Evolutionary conservation across 2,113 vertebrate genomes (phyloP), one percentile per base, ranked within the genome.

Genomic region (Otolemur garnettii): DNA sequence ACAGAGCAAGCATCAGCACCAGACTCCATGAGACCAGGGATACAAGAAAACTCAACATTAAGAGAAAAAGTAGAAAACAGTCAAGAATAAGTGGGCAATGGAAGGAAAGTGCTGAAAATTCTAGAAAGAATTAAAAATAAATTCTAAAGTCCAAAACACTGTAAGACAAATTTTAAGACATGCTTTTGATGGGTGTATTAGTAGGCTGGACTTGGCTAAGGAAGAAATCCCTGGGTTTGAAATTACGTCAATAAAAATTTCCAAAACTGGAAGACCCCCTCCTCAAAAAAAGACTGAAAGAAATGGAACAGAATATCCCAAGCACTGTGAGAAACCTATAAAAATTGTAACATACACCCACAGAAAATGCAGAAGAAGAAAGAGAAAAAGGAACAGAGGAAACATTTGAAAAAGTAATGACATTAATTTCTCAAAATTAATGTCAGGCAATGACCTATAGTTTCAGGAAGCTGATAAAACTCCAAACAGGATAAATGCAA

Each of bases 271-370:
- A 78, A 50, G 24, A 64, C 24, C 62, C 24, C 24, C 45, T 50
- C 45, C 45, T 50, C 24, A 30, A 50, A 77, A 87, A 30, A 21
- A 45, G 9, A 59, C 10, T 57, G 5, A 24, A 79, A 55, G 30
- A 19, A 42, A 30, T 75, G 15, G 3, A 57, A 22, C 15, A 86
- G 30, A 84, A 68, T 80, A 53, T 42, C 22, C 22, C 15, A 30
- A 8, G 1, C 68, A 35, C 5, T 77, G 0, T 64, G 60, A 12
- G 57, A 79, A 15, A 85, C 28, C 7, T 6, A 35, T 22, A 90
- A 55, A 59, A 42, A 5, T 4, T 4, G 0, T 11, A 60, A 12
- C 18, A 33, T 4, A 69, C 2, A n/a, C 12, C 5, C n/a, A 68
- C 14, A 5, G n/a, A 19, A 13, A 72, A 90, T 24, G 1, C 6